These are phyloP conservation scores for Girardinichthys multiradiatus DNA, from an alignment of 2,113 vertebrate genomes.

Conservation along the genomic window DNA sequence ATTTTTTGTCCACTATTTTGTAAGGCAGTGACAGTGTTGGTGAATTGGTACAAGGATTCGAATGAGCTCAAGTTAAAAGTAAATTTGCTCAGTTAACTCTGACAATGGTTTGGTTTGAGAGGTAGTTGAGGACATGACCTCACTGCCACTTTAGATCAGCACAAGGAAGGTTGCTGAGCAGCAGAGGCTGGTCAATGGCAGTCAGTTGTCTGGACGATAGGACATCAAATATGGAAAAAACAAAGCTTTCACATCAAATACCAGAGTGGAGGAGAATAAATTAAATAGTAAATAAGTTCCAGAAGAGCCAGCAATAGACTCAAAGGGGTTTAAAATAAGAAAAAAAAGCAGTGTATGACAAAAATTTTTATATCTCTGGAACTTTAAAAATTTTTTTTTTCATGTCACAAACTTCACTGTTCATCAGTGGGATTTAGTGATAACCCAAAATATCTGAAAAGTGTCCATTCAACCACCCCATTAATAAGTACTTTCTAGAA, in stretches of 20 bases:
- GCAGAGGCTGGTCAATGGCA: slow-evolving; percentile 38
- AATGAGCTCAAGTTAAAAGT: slow-evolving; percentile 74
- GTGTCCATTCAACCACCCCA: too few relatives aligned
- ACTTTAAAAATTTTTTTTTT: too few relatives aligned
- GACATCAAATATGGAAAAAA: not conserved
- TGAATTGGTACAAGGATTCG: slow-evolving; percentile 58
- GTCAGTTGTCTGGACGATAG: slow-evolving; percentile 30
- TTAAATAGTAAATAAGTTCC: too few relatives aligned
- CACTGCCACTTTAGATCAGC: slow-evolving; percentile 72
- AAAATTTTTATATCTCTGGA: too few relatives aligned
- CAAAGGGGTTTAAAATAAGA: not conserved
- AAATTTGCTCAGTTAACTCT: slow-evolving; percentile 78
- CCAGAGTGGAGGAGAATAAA: slow-evolving; percentile 1
- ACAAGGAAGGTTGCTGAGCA: slow-evolving; percentile 57
- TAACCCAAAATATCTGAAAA: too few relatives aligned
- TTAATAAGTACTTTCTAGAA: not conserved
- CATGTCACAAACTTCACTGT: too few relatives aligned
- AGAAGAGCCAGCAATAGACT: not conserved
- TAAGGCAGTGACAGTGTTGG: slow-evolving; percentile 19
- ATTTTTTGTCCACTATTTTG: slow-evolving; percentile 44
- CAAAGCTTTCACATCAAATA: not conserved
- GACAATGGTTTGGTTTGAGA: slow-evolving; percentile 81
- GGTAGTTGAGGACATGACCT: slow-evolving; percentile 79
- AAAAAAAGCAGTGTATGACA: not conserved
- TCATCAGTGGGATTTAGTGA: too few relatives aligned